Evolutionary conservation across 2,113 vertebrate species (phyloP).

Genomic region (Dipodomys merriami): DNA sequence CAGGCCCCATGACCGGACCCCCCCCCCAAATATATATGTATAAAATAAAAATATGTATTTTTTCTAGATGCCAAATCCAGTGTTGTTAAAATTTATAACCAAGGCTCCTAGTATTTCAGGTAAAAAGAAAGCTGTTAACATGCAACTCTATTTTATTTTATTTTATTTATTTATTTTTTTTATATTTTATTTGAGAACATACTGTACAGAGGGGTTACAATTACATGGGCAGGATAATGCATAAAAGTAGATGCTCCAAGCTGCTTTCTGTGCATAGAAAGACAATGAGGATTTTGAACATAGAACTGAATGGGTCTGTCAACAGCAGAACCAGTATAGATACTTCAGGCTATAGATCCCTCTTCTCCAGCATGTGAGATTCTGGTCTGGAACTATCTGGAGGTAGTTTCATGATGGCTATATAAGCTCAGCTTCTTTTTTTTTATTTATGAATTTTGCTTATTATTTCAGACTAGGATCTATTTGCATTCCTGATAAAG

Average conservation of each 20-base stretch:
- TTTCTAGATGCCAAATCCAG: neutral
- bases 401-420: slow-evolving; percentile 24
- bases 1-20: too few relatives aligned
- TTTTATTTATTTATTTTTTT: too few relatives aligned
- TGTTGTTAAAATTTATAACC: neutral
- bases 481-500: slow-evolving; percentile 58
- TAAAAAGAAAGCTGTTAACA: neutral
- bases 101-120: neutral
- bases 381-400: neutral
- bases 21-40: neutral
- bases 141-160: neutral
- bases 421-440: neutral
- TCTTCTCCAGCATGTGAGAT: neutral
- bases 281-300: neutral
- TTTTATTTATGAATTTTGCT: slow-evolving; percentile 58
- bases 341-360: neutral
- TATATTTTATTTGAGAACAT: too few relatives aligned
- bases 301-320: neutral
- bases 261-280: slow-evolving; percentile 1
- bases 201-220: too few relatives aligned
- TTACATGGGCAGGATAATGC: too few relatives aligned
- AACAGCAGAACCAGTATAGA: neutral
- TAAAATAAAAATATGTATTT: neutral
- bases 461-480: slow-evolving; percentile 65
- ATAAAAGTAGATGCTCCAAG: neutral